Evolutionary conservation across 2,888 invertebrate genomes (phyloP).

Genomic region (Meiosimyza platycephala): DNA sequence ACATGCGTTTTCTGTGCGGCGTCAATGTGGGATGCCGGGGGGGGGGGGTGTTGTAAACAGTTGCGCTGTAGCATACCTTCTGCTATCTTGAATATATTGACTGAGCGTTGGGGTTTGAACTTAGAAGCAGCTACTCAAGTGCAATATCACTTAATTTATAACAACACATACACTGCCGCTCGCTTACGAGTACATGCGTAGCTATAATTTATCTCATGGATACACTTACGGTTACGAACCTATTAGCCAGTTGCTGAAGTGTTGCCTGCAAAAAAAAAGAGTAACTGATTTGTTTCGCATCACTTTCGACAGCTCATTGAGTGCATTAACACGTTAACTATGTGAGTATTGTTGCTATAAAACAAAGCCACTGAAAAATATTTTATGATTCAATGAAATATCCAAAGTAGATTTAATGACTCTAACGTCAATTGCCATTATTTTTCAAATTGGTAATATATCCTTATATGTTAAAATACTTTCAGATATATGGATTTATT

Average conservation of each 20-base stretch:
- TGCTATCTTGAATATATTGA: neutral
- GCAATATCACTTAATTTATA: neutral
- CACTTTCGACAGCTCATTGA: too few relatives aligned
- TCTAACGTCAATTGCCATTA: too few relatives aligned
- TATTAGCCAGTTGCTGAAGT: too few relatives aligned
- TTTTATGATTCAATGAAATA: too few relatives aligned
- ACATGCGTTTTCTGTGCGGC: neutral
- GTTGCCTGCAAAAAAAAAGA: neutral
- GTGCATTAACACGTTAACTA: too few relatives aligned
- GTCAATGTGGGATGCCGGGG: neutral
- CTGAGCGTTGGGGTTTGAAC: slow-evolving; percentile 15
- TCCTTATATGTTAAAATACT: too few relatives aligned
- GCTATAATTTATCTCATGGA: neutral
- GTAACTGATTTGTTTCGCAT: neutral
- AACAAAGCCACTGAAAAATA: too few relatives aligned
- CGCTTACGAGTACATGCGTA: neutral
- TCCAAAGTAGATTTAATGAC: too few relatives aligned
- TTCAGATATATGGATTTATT: too few relatives aligned
- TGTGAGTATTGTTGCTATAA: too few relatives aligned
- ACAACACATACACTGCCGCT: neutral
- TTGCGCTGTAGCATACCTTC: neutral
- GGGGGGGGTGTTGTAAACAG: neutral
- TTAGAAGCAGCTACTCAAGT: neutral
- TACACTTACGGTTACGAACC: too few relatives aligned
- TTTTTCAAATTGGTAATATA: too few relatives aligned